phyloP scores from a whole-genome alignment of 2,888 invertebrate genomes.

The Trissonchulus sp. region DNA sequence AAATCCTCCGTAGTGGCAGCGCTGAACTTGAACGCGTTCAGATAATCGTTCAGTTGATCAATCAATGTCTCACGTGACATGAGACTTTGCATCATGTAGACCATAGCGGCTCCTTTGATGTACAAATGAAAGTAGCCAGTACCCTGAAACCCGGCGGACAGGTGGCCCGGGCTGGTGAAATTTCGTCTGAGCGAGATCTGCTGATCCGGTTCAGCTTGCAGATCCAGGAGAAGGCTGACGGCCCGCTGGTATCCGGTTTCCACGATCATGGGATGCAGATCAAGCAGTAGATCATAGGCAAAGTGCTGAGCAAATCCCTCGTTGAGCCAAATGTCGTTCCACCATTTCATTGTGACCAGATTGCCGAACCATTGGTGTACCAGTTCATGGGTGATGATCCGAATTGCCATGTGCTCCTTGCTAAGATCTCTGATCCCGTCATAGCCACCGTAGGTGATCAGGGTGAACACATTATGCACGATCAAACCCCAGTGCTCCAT shows the following conservation, averaged over 20 bases:
- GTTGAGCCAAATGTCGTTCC: conserved; percentile 52
- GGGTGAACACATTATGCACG: conserved; percentile 40
- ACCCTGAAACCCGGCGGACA: conserved; percentile 15
- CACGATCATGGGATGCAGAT: neutral
- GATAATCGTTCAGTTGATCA: conserved; percentile 11
- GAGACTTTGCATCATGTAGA: conserved; percentile 20
- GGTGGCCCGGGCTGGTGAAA: too few relatives aligned
- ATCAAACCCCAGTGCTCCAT: conserved; percentile 57
- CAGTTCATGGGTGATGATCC: conserved; percentile 55
- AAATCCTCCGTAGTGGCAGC: neutral
- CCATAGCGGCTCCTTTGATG: conserved; percentile 25
- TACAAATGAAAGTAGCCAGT: conserved; percentile 23
- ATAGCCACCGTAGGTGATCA: neutral
- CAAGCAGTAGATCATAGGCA: conserved; percentile 32
- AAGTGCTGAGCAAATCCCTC: conserved; percentile 53
- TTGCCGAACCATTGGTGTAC: conserved; percentile 55
- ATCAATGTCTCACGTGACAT: neutral
- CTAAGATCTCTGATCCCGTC: neutral
- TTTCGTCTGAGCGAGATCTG: neutral
- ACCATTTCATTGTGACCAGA: conserved; percentile 49
- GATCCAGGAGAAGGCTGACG: neutral
- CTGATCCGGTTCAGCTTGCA: neutral
- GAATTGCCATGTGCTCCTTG: neutral
- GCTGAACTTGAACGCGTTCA: conserved; percentile 10
- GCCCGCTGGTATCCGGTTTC: conserved; percentile 31